Base-by-base conservation (phyloP, 30 jellyfish, hydroid and myxozoan species). In the Chrysaora quinquecirrha region DNA sequence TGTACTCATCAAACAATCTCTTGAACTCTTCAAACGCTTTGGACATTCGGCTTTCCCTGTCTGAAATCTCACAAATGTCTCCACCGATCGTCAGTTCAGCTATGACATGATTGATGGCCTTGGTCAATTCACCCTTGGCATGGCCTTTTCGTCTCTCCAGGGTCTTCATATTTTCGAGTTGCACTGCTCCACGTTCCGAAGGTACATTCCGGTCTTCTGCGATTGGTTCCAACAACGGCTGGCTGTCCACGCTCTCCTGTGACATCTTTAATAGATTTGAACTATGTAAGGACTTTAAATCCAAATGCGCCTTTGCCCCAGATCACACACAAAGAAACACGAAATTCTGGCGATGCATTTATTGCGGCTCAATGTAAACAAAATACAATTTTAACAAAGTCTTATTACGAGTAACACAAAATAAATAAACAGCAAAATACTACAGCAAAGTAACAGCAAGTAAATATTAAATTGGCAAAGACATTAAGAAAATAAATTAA, bases 301-400 rank as follows among this genome's bases (percentile, higher is more conserved):
- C 54, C 54, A 38, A 38, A 38, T 38, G 54, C 54, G 54, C 54
- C 54, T n/a, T n/a, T n/a, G n/a, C n/a, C n/a, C n/a, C n/a, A n/a
- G n/a, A n/a, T n/a, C n/a, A n/a, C n/a, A n/a, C n/a, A n/a, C n/a
- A n/a, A n/a, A n/a, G n/a, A n/a, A n/a, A n/a, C n/a, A n/a, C n/a
- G n/a, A n/a, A n/a, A n/a, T n/a, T n/a, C n/a, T n/a, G n/a, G n/a
- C n/a, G n/a, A n/a, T n/a, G n/a, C n/a, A n/a, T n/a, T n/a, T n/a
- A n/a, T n/a, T n/a, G n/a, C n/a, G n/a, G n/a, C n/a, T n/a, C n/a
- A n/a, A n/a, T n/a, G n/a, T n/a, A n/a, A n/a, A n/a, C n/a, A n/a
- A n/a, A n/a, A n/a, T n/a, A n/a, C n/a, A n/a, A n/a, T n/a, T n/a
- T n/a, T n/a, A n/a, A n/a, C n/a, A n/a, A n/a, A n/a, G n/a, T n/a